A percentile compares a stretch with the other conserved stretches of the same genome.
phyloP scores from a whole-genome alignment of 2,888 invertebrate genomes.

The Girardia tigrina region DNA sequence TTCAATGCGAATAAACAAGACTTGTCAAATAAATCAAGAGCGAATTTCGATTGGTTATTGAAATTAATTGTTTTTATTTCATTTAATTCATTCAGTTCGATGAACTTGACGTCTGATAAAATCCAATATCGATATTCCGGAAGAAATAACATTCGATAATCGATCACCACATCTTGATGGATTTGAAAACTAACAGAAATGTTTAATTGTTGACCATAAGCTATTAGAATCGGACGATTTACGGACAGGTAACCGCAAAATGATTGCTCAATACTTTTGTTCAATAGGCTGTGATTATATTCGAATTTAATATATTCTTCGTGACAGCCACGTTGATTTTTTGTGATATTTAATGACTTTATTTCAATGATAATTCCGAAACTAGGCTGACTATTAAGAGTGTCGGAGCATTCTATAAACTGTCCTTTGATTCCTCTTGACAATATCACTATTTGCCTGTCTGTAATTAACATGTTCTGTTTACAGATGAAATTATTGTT shows the following conservation, averaged over 20 bases:
- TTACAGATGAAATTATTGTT: background rate
- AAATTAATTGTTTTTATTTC: background rate
- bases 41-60: background rate
- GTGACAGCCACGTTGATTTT: background rate
- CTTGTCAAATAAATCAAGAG: background rate
- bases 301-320: slow-evolving; percentile 17
- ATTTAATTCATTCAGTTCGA: background rate
- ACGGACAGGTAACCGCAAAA: background rate
- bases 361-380: background rate
- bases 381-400: background rate
- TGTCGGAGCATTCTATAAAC: background rate
- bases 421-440: background rate
- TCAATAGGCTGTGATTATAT: background rate
- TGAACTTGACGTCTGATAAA: background rate
- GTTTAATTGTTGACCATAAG: background rate
- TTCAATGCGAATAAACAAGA: background rate
- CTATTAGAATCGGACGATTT: background rate
- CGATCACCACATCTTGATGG: background rate
- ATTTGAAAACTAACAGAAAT: background rate
- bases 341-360: background rate
- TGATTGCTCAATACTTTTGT: background rate
- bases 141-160: background rate
- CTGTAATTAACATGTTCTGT: background rate
- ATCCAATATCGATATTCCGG: background rate
- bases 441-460: background rate